Evolutionary conservation across 2,888 invertebrate species (phyloP).

Genomic region (Pseudoips prasinana): DNA sequence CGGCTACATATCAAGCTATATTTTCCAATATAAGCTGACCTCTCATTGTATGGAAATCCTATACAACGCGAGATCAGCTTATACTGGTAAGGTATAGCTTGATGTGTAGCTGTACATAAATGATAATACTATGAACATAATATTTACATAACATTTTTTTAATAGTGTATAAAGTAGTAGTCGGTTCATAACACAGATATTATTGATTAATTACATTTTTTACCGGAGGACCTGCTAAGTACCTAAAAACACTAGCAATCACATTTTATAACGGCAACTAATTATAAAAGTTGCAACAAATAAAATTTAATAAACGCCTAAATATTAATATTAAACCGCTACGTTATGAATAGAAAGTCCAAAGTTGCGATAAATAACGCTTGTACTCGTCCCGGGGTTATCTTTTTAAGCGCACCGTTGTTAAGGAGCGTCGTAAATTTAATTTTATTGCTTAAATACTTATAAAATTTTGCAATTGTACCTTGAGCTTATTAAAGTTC

Average conservation of each 20-base stretch:
- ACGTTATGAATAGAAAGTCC: slow-evolving; percentile 54
- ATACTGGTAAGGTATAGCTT: no score
- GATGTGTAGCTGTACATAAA: no score
- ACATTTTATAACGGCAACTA: slow-evolving; percentile 4
- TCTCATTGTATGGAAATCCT: no score
- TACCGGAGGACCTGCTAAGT: no score
- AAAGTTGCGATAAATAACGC: slow-evolving; percentile 56
- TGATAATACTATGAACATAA: no score
- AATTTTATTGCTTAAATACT: slow-evolving; percentile 58
- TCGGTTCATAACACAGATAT: no score
- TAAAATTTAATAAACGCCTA: slow-evolving; percentile 2
- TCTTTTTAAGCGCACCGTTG: slow-evolving; percentile 56
- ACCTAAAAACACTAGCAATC: not conserved
- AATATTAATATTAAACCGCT: slow-evolving; percentile 48
- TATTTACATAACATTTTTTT: no score
- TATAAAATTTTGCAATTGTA: slow-evolving; percentile 55
- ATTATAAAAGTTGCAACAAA: slow-evolving; percentile 29
- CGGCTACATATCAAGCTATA: no score
- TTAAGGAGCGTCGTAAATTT: slow-evolving; percentile 57
- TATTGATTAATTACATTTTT: no score
- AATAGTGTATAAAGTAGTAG: no score
- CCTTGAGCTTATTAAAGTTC: slow-evolving; percentile 6
- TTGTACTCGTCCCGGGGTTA: slow-evolving; percentile 58
- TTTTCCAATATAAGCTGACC: no score
- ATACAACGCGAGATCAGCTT: no score